Percentiles rank a stretch among this genome's conserved stretches.
Conservation (phyloP, 2,113 vertebrate genomes). For the Aegithalos caudatus region DNA sequence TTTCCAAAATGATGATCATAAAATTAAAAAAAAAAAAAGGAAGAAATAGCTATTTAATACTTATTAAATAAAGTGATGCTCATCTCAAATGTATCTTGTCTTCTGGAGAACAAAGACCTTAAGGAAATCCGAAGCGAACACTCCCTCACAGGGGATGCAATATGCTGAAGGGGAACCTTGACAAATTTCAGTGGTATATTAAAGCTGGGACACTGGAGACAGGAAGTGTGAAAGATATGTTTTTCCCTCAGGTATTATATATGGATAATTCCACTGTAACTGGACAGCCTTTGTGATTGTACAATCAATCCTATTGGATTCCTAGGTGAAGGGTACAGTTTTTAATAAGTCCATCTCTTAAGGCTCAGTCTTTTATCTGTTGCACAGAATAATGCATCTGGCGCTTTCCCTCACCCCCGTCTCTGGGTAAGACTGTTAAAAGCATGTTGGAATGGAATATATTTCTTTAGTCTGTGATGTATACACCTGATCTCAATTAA, state of each 20-base stretch:
- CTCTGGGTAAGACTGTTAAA: not conserved
- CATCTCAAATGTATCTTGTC: not conserved
- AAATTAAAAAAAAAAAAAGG: not conserved
- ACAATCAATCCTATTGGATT: conserved; percentile 36
- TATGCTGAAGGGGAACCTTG: conserved; percentile 26
- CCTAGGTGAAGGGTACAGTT: conserved; percentile 30
- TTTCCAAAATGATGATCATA: not conserved
- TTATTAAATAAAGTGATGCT: not conserved
- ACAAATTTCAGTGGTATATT: conserved; percentile 51
- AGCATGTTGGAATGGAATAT: not conserved
- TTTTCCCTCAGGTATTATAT: conserved; percentile 9
- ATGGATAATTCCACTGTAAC: not conserved
- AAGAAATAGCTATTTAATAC: not conserved
- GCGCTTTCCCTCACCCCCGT: rapidly evolving
- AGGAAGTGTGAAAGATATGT: conserved; percentile 39
- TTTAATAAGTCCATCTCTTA: conserved; percentile 27
- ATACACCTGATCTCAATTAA: not conserved
- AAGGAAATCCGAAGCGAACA: not conserved
- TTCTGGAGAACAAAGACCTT: conserved; percentile 23
- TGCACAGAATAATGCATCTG: not conserved
- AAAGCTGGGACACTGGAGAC: conserved; percentile 18
- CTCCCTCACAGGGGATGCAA: not conserved
- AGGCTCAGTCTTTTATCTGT: conserved; percentile 1
- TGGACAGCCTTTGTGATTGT: not conserved
- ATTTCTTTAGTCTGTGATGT: not conserved